Base-by-base conservation (phyloP, 1,140 invertebrate genomes). In the Lepeophtheirus salmonis region DNA sequence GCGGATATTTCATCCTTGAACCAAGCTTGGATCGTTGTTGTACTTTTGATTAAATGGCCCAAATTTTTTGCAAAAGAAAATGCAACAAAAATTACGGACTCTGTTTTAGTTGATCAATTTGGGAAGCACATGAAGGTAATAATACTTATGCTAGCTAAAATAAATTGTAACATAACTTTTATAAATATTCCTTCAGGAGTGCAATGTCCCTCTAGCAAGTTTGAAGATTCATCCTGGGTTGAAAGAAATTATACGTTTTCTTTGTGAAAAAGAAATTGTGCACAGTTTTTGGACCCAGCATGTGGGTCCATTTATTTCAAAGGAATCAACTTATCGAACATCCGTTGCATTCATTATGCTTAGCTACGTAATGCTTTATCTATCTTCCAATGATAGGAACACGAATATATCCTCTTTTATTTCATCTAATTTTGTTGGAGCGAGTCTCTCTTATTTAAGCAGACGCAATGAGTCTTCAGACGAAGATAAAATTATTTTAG, bases 401-500 rank as follows among this genome's bases (percentile, higher is more conserved):
- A n/a, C 30, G 6, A 41, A 41, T n/a, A 41, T 41, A 10, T 10
- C 6, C 30, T 41, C 30, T n/a, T 41, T 41, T n/a, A 41, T 41
- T 10, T 41, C 30, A 6, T n/a, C 30, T n/a, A 41, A 41, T 41
- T 41, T 41, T 41, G n/a, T 41, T n/a, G 6, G n/a, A 41, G 30
- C n/a, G 30, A 41, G 30, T n/a, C 30, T 41, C 30, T n/a, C 6
- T n/a, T 10, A 6, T 41, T n/a, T 41, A 6, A 41, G n/a, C 6
- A 41, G n/a, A n/a, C 30, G 30, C 6, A 41, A 41, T n/a, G 30
- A 41, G 30, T 41, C 30, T n/a, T 10, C 30, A n/a, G 30, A 41
- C 30, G 30, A 41, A n/a, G 30, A 41, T 41, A 6, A n/a, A n/a
- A 41, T 41, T n/a, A 67, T 79, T 13, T 74, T 83, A 21, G 70